phyloP scores from a whole-genome alignment of 30 jellyfish, hydroid and myxozoan species.

The Haliclystus octoradiatus region DNA sequence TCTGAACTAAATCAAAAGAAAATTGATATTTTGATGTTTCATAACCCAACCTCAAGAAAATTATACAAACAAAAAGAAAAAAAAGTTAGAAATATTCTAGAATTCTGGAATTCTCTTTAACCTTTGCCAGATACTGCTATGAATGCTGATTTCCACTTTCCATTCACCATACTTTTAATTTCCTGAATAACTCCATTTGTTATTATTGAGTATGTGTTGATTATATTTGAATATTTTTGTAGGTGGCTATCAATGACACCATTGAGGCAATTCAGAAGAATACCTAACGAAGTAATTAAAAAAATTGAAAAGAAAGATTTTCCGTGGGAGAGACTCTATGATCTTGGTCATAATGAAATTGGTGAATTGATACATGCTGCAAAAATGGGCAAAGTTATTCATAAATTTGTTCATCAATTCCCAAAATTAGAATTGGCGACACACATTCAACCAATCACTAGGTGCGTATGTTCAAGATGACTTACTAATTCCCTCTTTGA shows the following conservation, averaged over 20 bases:
- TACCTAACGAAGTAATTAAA: constrained; percentile 87
- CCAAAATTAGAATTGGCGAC: constrained; percentile 95
- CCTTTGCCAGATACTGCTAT: no score
- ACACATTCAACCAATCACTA: constrained; percentile 93
- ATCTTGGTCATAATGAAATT: constrained; percentile 92
- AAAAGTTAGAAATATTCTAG: no score
- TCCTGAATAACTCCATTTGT: no score
- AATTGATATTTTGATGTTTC: no score
- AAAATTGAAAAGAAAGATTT: constrained; percentile 95
- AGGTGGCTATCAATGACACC: constrained; percentile 99
- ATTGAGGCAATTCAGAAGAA: constrained; percentile 87
- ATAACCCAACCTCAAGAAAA: no score
- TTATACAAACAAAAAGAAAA: no score
- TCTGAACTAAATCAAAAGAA: no score
- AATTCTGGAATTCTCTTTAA: no score
- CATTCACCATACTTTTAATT: no score
- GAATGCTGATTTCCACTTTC: no score
- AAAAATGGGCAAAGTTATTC: constrained; percentile 97
- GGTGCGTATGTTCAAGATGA: constrained; percentile 29
- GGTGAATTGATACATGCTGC: constrained; percentile 99
- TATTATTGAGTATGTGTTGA: no score
- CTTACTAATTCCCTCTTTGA: no score
- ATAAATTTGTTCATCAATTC: constrained; percentile 93
- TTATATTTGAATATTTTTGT: not conserved
- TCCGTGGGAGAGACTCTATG: constrained; percentile 97